A percentile compares a stretch with the other conserved stretches of the same genome.
Evolutionary conservation across 2,888 invertebrate genomes (phyloP).

Genomic region (Apodemia arnacis): DNA sequence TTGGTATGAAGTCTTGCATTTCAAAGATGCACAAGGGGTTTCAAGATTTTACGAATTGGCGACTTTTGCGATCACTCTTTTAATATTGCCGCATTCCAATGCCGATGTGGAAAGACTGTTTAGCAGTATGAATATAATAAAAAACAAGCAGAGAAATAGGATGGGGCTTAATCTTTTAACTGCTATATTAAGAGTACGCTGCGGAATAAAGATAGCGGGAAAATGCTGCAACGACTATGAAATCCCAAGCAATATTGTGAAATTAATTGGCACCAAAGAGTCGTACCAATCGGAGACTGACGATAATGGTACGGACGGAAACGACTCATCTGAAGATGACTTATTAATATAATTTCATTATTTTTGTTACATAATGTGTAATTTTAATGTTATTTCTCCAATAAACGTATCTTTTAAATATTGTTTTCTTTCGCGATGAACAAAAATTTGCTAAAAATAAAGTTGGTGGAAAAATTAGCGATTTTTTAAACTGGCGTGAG

Average conservation of each 20-base stretch:
- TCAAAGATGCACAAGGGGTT: not conserved
- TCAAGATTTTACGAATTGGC: not conserved
- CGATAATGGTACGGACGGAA: conserved; percentile 24
- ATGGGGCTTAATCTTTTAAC: not conserved
- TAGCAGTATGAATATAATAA: conserved; percentile 26
- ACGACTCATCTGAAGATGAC: conserved; percentile 32
- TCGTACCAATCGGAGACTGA: not conserved
- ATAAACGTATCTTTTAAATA: conserved; percentile 28
- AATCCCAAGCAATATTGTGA: not conserved
- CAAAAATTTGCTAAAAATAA: too few species aligned
- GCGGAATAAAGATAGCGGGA: conserved; percentile 7
- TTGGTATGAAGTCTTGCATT: not conserved
- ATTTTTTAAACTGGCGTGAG: too few species aligned
- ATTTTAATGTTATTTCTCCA: conserved; percentile 34
- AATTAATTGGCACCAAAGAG: not conserved
- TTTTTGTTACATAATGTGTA: conserved; percentile 35
- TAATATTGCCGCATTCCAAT: not conserved
- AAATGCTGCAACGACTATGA: conserved; percentile 19
- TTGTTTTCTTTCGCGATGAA: conserved; percentile 19
- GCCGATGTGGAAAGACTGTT: not conserved
- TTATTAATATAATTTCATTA: conserved; percentile 32
- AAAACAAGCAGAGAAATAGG: conserved; percentile 18
- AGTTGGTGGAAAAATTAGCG: too few species aligned
- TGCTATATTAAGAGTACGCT: conserved; percentile 15
- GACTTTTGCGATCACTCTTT: not conserved